Conservation (phyloP, 2,888 invertebrate genomes). For the Digitonthophagus gazella region DNA sequence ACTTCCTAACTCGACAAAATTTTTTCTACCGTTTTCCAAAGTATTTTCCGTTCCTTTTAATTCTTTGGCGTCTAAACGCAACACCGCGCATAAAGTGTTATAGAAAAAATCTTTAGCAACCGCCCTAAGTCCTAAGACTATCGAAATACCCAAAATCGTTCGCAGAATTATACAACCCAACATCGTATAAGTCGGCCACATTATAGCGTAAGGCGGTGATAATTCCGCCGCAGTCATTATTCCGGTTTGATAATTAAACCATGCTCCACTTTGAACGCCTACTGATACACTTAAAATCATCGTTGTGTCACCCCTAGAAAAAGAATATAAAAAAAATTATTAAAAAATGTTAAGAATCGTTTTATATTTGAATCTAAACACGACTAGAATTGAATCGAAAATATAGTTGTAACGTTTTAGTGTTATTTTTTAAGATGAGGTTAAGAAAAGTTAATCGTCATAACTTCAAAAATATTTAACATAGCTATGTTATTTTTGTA, state of each 20-base stretch:
- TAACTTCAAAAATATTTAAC: too few species aligned
- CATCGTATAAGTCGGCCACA: slow-evolving; percentile 77
- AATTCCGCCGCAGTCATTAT: slow-evolving; percentile 59
- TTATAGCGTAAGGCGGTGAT: slow-evolving; percentile 68
- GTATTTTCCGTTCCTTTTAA: slow-evolving; percentile 64
- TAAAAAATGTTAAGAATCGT: too few species aligned
- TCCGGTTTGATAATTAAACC: slow-evolving; percentile 83
- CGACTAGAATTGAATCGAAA: too few species aligned
- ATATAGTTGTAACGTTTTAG: too few species aligned
- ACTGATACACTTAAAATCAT: slow-evolving; percentile 81
- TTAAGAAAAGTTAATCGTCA: too few species aligned
- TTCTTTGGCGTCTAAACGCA: slow-evolving; percentile 66
- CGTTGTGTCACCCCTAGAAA: slow-evolving; percentile 81
- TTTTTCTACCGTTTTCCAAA: slow-evolving; percentile 67
- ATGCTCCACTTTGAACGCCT: slow-evolving; percentile 76
- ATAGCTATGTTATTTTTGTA: too few species aligned
- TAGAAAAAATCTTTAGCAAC: slow-evolving; percentile 69
- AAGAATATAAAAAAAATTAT: slow-evolving; percentile 16
- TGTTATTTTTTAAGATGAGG: too few species aligned
- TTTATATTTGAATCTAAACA: too few species aligned
- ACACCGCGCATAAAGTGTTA: slow-evolving; percentile 66
- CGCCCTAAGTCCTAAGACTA: slow-evolving; percentile 67
- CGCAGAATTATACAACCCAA: slow-evolving; percentile 65
- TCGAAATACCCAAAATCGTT: slow-evolving; percentile 72
- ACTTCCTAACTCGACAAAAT: slow-evolving; percentile 76